These are phyloP conservation scores for Poecile atricapillus DNA, from an alignment of 2,113 vertebrate species.

Conservation along the genomic window DNA sequence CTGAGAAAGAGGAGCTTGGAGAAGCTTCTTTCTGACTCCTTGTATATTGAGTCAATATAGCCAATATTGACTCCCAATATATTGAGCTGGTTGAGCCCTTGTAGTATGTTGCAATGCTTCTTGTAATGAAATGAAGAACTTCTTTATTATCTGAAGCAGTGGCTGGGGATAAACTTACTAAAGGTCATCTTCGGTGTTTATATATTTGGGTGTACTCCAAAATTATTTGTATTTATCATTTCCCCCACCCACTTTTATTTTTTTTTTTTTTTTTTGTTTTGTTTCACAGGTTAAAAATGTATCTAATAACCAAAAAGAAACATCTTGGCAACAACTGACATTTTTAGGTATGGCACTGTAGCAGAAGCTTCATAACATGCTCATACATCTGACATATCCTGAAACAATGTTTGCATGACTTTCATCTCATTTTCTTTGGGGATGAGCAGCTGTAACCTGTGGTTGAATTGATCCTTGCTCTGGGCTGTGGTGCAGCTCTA, in stretches of 20 bases:
- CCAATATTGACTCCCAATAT: too few relatives aligned
- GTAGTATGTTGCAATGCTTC: neutral
- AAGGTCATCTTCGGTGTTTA: neutral
- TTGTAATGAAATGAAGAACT: neutral
- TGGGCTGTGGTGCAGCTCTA: neutral
- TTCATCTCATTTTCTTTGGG: neutral
- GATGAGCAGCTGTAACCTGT: neutral
- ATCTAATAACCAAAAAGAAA: neutral
- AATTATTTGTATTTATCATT: neutral
- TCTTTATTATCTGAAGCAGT: neutral
- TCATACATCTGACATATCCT: neutral
- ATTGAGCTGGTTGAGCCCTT: neutral
- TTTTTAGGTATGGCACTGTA: neutral
- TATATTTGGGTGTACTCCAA: neutral
- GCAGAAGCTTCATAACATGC: neutral
- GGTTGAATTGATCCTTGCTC: neutral
- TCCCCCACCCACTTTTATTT: neutral
- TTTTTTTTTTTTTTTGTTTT: neutral
- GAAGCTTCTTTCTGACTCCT: neutral
- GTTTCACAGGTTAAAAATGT: neutral
- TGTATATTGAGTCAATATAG: neutral
- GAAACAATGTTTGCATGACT: neutral
- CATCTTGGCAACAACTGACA: neutral
- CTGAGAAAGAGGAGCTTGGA: neutral
- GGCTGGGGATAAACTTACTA: neutral